These are phyloP conservation scores for Neoascia interrupta DNA, from an alignment of 2,888 invertebrate species.

Conservation along the genomic window DNA sequence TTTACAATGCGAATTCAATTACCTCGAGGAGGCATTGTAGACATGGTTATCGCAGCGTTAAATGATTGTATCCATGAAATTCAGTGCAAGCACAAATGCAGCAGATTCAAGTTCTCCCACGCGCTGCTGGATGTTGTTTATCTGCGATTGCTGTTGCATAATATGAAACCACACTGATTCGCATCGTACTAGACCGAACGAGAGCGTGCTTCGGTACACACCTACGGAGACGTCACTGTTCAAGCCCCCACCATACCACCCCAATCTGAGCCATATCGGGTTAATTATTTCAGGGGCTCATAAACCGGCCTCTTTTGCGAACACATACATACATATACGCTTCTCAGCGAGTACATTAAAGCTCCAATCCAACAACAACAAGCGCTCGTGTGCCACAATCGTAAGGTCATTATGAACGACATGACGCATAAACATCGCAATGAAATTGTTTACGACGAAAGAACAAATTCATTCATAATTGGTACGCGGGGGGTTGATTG, in stretches of 20 bases:
- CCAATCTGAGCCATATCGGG: background rate
- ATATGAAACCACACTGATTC: too few species aligned
- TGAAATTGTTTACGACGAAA: slow-evolving; percentile 21
- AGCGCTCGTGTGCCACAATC: background rate
- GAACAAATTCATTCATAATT: slow-evolving; percentile 11
- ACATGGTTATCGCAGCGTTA: too few species aligned
- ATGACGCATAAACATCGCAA: background rate
- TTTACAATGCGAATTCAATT: too few species aligned
- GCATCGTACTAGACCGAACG: too few species aligned
- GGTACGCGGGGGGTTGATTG: background rate
- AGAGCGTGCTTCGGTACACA: background rate
- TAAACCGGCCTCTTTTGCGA: background rate
- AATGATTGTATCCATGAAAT: too few species aligned
- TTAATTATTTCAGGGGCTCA: slow-evolving; percentile 3
- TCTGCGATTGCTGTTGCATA: slow-evolving; percentile 6
- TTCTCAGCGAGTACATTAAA: background rate
- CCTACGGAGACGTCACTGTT: slow-evolving; percentile 9
- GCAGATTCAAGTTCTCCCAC: too few species aligned
- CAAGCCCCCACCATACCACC: too few species aligned
- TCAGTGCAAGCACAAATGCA: too few species aligned
- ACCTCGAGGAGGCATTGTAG: too few species aligned
- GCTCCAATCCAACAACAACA: background rate
- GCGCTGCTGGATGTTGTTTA: too few species aligned
- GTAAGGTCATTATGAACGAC: slow-evolving; percentile 12
- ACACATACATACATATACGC: background rate